Evolutionary conservation across 2,888 invertebrate genomes (phyloP), one percentile per base, ranked within the genome.

Genomic region (Diabrotica balteata): DNA sequence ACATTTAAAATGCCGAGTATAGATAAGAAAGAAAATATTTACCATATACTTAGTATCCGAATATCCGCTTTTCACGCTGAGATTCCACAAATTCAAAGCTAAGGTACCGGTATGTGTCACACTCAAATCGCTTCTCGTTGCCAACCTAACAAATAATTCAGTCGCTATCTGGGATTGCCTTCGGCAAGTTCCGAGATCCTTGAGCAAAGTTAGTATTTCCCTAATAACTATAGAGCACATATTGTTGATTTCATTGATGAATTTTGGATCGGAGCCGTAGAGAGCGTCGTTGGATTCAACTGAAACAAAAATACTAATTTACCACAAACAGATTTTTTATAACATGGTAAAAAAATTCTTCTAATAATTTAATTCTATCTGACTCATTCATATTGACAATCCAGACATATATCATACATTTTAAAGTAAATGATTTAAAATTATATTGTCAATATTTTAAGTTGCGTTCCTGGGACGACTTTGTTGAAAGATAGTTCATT

Each of bases 231-330:
- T 89, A 0, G 90, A 88, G 71, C 92, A 91, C 80, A 94, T 90
- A 79, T 89, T 90, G 78, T 94, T 91, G 2, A 97, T 87, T 83
- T 94, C 94, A 4, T 86, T 85, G 59, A 96, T 85, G 81, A 95
- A 97, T 83, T 95, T 94, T 10, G 90, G 88, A 84, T 97, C 96
- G 9, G 91, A 90, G 7, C 97, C 97, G 81, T 97, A 98, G 51
- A 98, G 85, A 66, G 91, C 88, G 83, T 98, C 97, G 81, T 98
- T 98, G 4, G 97, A 96, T 79, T 97, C 92, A 70, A 97, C 95
- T 91, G 75, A 78, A 86, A 85, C 76, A 75, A 44, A 57, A n/a
- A 11, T 2, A 32, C 3, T 32, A 32, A 32, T 32, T 32, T 32
- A 32, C 1, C 5, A 17, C 1, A 17, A 17, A 17, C 2, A 17